A percentile compares a stretch with the other conserved stretches of the same genome.
These are phyloP conservation scores for Eristalis intricaria DNA, from an alignment of 2,888 invertebrate species.

Conservation along the genomic window DNA sequence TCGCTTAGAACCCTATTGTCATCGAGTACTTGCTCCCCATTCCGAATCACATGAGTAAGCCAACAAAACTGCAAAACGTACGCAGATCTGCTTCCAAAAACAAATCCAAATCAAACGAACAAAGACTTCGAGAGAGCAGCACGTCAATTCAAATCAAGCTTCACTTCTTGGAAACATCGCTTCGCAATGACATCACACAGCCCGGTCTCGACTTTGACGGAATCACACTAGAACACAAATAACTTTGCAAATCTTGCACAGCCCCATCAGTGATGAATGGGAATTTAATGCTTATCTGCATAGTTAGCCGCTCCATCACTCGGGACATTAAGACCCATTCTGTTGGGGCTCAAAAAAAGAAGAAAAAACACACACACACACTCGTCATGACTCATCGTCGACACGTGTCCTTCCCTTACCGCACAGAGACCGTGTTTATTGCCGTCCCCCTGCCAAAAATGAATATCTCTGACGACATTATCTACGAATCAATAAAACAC, in stretches of 20 bases:
- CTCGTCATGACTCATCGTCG: neutral
- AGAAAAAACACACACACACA: neutral
- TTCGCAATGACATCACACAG: neutral
- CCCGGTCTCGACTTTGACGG: neutral
- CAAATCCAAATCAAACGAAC: too few relatives aligned
- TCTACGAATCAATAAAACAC: constrained; percentile 12
- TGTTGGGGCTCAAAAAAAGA: neutral
- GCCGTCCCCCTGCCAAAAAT: neutral
- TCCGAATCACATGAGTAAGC: too few relatives aligned
- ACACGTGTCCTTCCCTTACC: neutral
- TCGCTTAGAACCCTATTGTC: too few relatives aligned
- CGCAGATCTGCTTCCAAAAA: too few relatives aligned
- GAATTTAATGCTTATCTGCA: neutral
- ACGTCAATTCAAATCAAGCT: neutral
- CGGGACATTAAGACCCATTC: neutral
- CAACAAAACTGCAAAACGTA: too few relatives aligned
- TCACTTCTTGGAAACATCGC: neutral
- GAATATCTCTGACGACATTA: constrained; percentile 2
- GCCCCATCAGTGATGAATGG: neutral
- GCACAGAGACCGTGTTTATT: neutral
- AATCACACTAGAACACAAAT: neutral
- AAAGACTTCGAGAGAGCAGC: too few relatives aligned
- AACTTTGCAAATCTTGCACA: neutral
- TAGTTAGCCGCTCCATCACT: neutral
- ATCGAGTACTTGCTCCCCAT: too few relatives aligned